These are phyloP conservation scores for Drosophila paucipuncta DNA, from an alignment of 2,888 invertebrate species.

Conservation along the genomic window DNA sequence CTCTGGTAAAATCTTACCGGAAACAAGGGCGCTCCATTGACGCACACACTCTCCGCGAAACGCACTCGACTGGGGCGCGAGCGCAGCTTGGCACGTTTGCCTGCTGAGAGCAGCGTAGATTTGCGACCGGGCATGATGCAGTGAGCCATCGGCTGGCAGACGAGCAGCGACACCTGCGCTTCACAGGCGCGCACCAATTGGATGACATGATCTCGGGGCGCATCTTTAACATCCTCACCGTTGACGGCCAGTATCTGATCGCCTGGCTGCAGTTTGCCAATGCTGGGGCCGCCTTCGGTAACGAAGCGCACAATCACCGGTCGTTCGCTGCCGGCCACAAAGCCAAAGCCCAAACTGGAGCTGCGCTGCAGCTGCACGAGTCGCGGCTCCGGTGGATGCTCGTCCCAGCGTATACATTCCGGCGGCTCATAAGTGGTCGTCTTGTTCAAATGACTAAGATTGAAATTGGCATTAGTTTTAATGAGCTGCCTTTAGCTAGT, in stretches of 20 bases:
- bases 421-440: slow-evolving; percentile 97
- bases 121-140: slow-evolving; percentile 88
- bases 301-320: slow-evolving; percentile 96
- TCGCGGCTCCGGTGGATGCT: slow-evolving; percentile 91
- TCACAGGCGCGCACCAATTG: slow-evolving; percentile 93
- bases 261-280: slow-evolving; percentile 94
- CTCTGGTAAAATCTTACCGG: slow-evolving; percentile 87
- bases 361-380: slow-evolving; percentile 91
- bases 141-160: slow-evolving; percentile 92
- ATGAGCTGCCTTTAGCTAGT: rapidly evolving
- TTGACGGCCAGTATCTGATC: slow-evolving; percentile 96
- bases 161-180: slow-evolving; percentile 90
- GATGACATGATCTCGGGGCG: slow-evolving; percentile 95
- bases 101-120: slow-evolving; percentile 94
- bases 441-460: slow-evolving; percentile 91
- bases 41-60: slow-evolving; percentile 95
- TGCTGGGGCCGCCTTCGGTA: slow-evolving; percentile 96
- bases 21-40: slow-evolving; percentile 93
- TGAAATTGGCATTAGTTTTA: neutral
- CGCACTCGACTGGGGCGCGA: slow-evolving; percentile 93
- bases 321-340: slow-evolving; percentile 97
- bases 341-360: slow-evolving; percentile 94
- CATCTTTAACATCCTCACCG: slow-evolving; percentile 94
- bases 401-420: slow-evolving; percentile 87
- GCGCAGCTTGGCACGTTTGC: slow-evolving; percentile 93